Evolutionary conservation across 2,797 vertebrate species (phyloP).

Genomic region (Tragopan temminckii): DNA sequence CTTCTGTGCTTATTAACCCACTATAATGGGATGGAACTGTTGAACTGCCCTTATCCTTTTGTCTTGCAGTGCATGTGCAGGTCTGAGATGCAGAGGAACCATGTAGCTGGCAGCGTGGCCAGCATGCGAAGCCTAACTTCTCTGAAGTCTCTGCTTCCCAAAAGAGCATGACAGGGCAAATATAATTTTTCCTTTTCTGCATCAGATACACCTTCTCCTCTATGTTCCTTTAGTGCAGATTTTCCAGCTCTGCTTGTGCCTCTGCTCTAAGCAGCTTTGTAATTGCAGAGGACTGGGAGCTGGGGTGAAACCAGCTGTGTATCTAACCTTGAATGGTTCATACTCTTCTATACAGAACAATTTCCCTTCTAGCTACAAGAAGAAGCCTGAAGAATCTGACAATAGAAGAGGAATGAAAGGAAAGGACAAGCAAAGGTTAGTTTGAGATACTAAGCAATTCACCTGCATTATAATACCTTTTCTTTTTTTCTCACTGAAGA

Average conservation of each 20-base stretch:
- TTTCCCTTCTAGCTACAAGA: background rate
- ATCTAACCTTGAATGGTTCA: background rate
- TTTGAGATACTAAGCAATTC: background rate
- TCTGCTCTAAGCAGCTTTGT: background rate
- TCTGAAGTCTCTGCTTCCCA: background rate
- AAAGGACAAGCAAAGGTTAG: background rate
- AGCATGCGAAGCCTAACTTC: background rate
- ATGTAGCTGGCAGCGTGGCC: accelerated
- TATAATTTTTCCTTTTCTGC: background rate
- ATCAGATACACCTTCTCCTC: background rate
- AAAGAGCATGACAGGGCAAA: background rate
- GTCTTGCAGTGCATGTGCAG: background rate
- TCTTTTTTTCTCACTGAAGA: background rate
- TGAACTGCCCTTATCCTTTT: background rate
- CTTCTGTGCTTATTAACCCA: background rate
- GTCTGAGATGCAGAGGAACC: background rate
- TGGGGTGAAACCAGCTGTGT: background rate
- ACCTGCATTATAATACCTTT: background rate
- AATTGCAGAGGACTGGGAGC: background rate
- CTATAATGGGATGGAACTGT: background rate
- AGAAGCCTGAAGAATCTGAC: background rate
- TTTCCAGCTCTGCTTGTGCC: background rate
- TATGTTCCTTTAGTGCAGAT: background rate
- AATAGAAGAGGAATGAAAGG: background rate
- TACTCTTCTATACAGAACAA: background rate